Percentiles rank a stretch among this genome's conserved stretches.
Conservation (phyloP, 2,888 invertebrate genomes). For the Hecatera dysodea region DNA sequence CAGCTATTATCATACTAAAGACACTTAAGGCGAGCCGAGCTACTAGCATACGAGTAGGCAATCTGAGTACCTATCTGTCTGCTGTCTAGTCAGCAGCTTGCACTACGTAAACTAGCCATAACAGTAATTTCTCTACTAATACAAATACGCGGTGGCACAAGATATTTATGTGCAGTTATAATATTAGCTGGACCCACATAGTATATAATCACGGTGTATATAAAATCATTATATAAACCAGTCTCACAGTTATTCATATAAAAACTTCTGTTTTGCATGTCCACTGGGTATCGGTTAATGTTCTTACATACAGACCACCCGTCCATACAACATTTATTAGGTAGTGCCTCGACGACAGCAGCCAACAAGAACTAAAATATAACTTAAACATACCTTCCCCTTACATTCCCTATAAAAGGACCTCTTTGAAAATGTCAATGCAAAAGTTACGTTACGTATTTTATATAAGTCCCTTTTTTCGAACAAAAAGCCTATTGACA, state of each 20-base stretch:
- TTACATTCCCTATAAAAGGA: conserved; percentile 26
- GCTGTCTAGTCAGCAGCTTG: background rate
- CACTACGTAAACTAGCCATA: too few species aligned
- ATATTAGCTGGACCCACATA: conserved; percentile 21
- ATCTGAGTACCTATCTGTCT: too few species aligned
- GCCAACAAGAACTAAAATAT: conserved; percentile 22
- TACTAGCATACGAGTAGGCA: too few species aligned
- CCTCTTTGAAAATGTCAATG: conserved; percentile 25
- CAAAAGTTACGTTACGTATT: conserved; percentile 46
- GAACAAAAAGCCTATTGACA: conserved; percentile 50
- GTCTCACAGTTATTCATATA: conserved; percentile 72
- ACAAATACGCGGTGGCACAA: conserved; percentile 7
- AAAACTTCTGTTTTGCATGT: conserved; percentile 73
- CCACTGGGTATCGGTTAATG: conserved; percentile 63
- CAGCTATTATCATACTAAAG: too few species aligned
- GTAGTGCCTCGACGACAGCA: background rate
- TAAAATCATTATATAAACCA: conserved; percentile 66
- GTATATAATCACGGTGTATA: conserved; percentile 44
- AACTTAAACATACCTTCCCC: background rate
- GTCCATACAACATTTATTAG: conserved; percentile 52
- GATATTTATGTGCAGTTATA: conserved; percentile 50
- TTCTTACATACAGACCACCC: conserved; percentile 58
- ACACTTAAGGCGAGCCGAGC: too few species aligned
- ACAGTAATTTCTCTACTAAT: conserved; percentile 1
- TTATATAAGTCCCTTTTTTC: conserved; percentile 47